phyloP scores from a whole-genome alignment of 2,888 invertebrate genomes.

The Agonopterix arenella region DNA sequence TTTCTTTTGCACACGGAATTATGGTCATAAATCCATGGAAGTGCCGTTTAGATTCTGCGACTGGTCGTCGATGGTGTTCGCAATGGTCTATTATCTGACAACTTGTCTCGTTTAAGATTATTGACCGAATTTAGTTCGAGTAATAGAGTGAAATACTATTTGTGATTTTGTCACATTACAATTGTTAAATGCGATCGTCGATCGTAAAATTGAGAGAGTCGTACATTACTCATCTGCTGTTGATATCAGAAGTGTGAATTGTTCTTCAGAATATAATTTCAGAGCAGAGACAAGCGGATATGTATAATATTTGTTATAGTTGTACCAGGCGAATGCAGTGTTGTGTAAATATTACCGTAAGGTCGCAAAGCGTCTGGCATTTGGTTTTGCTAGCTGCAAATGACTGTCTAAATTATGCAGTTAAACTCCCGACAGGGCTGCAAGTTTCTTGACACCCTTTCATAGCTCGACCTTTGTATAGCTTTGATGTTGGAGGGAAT shows the following conservation, averaged over 20 bases:
- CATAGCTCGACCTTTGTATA: constrained; percentile 24
- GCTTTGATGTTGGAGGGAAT: neutral
- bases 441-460: constrained; percentile 34
- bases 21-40: constrained; percentile 63
- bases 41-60: constrained; percentile 44
- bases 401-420: constrained; percentile 60
- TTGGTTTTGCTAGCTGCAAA: constrained; percentile 47
- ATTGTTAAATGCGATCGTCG: no score
- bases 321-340: constrained; percentile 3
- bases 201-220: no score
- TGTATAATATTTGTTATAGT: neutral
- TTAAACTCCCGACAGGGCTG: constrained; percentile 41
- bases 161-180: no score
- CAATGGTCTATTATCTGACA: constrained; percentile 11
- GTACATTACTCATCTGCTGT: no score
- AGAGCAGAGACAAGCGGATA: no score
- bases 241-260: no score
- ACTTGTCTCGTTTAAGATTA: constrained; percentile 12
- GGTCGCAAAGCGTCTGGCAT: constrained; percentile 42
- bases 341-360: constrained; percentile 22
- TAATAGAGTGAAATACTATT: no score
- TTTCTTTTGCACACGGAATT: constrained; percentile 69
- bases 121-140: neutral
- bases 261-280: no score
- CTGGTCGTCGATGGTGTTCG: constrained; percentile 21